Percentiles rank a stretch among this genome's conserved stretches.
These are phyloP conservation scores for Pocillopora grandis DNA, from an alignment of 92 coral and sea anemone species.

Conservation along the genomic window DNA sequence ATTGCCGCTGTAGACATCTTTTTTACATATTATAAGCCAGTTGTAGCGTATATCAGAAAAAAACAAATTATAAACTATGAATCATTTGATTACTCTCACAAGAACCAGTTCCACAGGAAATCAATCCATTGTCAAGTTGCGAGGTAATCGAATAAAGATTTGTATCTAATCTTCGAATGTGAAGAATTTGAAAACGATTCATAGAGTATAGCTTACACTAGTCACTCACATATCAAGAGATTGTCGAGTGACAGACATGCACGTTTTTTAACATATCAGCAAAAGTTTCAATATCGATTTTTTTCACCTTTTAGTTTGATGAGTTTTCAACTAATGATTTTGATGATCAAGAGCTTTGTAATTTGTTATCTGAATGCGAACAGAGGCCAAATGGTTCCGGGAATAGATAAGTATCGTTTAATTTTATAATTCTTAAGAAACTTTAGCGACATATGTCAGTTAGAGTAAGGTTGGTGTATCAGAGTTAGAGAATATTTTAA, in stretches of 20 bases:
- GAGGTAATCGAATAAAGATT: conserved; percentile 2
- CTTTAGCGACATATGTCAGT: background rate
- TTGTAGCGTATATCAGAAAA: background rate
- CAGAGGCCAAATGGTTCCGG: background rate
- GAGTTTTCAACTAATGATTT: conserved; percentile 8
- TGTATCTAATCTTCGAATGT: no score
- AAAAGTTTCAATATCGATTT: background rate
- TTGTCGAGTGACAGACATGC: no score
- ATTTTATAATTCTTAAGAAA: background rate
- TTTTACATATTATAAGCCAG: background rate
- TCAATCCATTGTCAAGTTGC: conserved; percentile 39
- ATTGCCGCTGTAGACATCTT: background rate
- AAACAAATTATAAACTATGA: background rate
- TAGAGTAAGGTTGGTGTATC: no score
- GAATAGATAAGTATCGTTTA: no score
- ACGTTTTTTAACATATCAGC: background rate
- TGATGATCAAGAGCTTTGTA: conserved; percentile 34
- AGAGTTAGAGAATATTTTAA: no score
- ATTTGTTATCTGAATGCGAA: conserved; percentile 23
- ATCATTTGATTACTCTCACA: conserved; percentile 22
- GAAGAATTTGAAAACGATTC: background rate
- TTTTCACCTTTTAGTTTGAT: background rate
- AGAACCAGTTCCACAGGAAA: conserved; percentile 51
- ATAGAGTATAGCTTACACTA: background rate
- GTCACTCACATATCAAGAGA: background rate